Evolutionary conservation across 2,797 vertebrate genomes (phyloP).

Genomic region (Novumbra hubbsi): DNA sequence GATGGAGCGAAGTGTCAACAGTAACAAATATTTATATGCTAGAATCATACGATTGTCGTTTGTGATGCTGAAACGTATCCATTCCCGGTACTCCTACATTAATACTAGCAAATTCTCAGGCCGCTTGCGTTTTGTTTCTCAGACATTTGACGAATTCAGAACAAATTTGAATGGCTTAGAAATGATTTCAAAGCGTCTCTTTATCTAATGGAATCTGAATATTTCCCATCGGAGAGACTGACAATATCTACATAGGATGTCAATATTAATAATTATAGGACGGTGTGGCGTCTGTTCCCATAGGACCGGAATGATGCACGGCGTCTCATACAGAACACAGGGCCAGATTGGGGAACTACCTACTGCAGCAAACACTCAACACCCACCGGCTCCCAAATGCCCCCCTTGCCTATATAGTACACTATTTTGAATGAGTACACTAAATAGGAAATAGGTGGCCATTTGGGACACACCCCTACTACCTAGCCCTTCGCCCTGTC

Average conservation of each 20-base stretch:
- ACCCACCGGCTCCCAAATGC: neutral
- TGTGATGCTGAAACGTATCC: neutral
- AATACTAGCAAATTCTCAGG: neutral
- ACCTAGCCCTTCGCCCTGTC: slow-evolving; percentile 3
- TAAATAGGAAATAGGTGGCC: neutral
- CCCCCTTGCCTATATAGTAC: neutral
- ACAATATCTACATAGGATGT: slow-evolving; percentile 21
- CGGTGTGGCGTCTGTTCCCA: neutral
- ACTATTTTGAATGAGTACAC: neutral
- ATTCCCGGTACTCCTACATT: neutral
- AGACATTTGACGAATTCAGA: slow-evolving; percentile 16
- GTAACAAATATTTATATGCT: neutral
- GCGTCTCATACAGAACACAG: slow-evolving; percentile 25
- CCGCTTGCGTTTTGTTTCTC: slow-evolving; percentile 15
- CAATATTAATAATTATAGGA: slow-evolving; percentile 29
- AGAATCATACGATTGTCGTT: slow-evolving; percentile 3
- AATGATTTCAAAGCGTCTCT: slow-evolving; percentile 18
- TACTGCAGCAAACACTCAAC: neutral
- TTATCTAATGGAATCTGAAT: slow-evolving; percentile 25
- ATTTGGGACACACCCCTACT: neutral
- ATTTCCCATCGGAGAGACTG: slow-evolving; percentile 11
- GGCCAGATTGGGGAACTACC: neutral
- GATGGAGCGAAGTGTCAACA: slow-evolving; percentile 3
- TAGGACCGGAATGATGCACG: slow-evolving; percentile 10
- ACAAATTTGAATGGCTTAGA: neutral